Evolutionary conservation across 2,113 vertebrate genomes (phyloP), one percentile per base, ranked within the genome.

Genomic region (Bufo gargarizans): DNA sequence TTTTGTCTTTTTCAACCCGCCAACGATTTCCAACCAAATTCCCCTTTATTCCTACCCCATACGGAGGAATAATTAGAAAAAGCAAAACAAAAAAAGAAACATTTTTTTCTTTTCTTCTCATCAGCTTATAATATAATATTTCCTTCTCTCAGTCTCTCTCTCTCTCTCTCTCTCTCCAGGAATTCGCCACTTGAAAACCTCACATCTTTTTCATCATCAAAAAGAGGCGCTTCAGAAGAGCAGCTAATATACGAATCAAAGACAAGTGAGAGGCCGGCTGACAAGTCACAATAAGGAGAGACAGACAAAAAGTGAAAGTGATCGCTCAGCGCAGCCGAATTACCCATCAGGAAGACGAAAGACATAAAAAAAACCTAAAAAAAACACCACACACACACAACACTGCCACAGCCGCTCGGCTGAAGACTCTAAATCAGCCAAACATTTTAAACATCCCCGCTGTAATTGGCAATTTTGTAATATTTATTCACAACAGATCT

Each of bases 381-480:
- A 87, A 91, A 84, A 74, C 33, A 84, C 12, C 1, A 67, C 19
- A 9, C 22, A 9, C 65, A 74, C 71, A 22, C 33, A 74, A 71
- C 71, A 16, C 69, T 4, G 33, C 59, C 63, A n/a, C 19, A 19
- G 20, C 45, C 59, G 9, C 69, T 53, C 43, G 2, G 90, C 90
- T 92, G 0, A 89, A 90, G 22, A 90, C 92, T 91, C 91, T 91
- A 88, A 93, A 97, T 96, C 96, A 96, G 95, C 93, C 94, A 93
- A 95, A 97, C 96, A 94, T 95, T 97, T 97, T 95, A 96, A 96
- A 97, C 96, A 96, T 97, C 97, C 96, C 95, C 94, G 96, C 96
- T 95, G 94, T 99, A 99, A 99, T 98, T 98, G 97, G 96, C 97
- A 97, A 97, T 99, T 98, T 96, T 98, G 97, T 99, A 97, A 97